phyloP scores from a whole-genome alignment of 2,888 invertebrate species.

The Athetis lepigone region DNA sequence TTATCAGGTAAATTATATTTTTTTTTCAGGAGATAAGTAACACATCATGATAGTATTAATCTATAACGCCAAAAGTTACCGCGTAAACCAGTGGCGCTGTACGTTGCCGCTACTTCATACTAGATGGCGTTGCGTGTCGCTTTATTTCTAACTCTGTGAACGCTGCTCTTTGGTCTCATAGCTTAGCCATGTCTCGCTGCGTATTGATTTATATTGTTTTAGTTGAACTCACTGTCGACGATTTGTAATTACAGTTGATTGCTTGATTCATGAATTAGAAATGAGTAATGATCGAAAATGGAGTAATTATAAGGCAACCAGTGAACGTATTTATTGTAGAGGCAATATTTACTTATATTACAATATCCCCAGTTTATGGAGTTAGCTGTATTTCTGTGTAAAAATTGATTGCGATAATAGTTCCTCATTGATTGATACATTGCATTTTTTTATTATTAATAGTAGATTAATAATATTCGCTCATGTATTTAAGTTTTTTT shows the following conservation, averaged over 20 bases:
- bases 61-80: too few relatives aligned
- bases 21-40: neutral
- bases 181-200: constrained; percentile 5
- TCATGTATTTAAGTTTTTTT: too few relatives aligned
- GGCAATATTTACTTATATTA: too few relatives aligned
- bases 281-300: neutral
- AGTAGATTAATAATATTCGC: too few relatives aligned
- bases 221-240: constrained; percentile 8
- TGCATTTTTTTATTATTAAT: too few relatives aligned
- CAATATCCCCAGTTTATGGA: neutral
- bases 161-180: neutral
- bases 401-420: constrained; percentile 3
- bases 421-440: constrained; percentile 40
- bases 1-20: accelerated
- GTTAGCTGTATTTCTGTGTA: constrained; percentile 11
- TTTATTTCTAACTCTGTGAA: neutral
- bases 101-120: constrained; percentile 41
- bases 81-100: constrained; percentile 7
- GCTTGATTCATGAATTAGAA: constrained; percentile 31
- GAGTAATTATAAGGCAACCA: constrained; percentile 1
- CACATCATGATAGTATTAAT: neutral
- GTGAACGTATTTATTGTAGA: neutral
- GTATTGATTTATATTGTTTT: constrained; percentile 49
- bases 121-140: constrained; percentile 57
- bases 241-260: constrained; percentile 36